These are phyloP conservation scores for Hylaeus anthracinus DNA, from an alignment of 1,140 invertebrate genomes.

Conservation along the genomic window DNA sequence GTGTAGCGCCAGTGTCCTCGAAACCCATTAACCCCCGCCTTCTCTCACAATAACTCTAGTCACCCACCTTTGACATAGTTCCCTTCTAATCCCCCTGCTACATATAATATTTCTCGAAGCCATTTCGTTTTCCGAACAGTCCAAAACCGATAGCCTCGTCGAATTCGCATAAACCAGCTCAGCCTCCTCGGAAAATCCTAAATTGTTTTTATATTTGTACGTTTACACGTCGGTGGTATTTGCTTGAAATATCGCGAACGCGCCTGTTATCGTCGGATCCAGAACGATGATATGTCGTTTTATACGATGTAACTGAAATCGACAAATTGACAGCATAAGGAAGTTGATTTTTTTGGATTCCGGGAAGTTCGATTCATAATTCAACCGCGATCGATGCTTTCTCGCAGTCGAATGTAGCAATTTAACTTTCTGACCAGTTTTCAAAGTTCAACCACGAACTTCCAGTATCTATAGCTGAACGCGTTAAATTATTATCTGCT, in stretches of 20 bases:
- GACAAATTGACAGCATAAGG: no score
- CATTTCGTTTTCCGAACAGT: slow-evolving; percentile 4
- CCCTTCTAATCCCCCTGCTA: slow-evolving; percentile 34
- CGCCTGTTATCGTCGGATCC: no score
- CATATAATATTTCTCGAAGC: slow-evolving; percentile 15
- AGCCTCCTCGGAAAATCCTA: no score
- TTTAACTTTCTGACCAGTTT: background rate
- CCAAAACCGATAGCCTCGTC: no score
- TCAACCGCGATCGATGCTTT: no score
- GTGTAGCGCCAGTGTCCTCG: slow-evolving; percentile 59
- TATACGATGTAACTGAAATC: background rate
- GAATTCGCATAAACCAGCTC: no score
- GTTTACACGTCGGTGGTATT: no score
- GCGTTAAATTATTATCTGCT: no score
- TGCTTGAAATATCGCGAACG: no score
- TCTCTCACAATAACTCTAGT: slow-evolving; percentile 38
- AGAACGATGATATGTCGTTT: background rate
- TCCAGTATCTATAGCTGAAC: no score
- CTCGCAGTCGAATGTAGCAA: background rate
- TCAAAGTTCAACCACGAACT: background rate
- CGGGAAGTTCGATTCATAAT: background rate
- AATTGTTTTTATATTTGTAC: no score
- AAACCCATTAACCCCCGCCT: slow-evolving; percentile 61
- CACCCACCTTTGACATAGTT: slow-evolving; percentile 2
- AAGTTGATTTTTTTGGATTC: background rate